Conservation (phyloP, 2,113 vertebrate species). For the Agapornis roseicollis region DNA sequence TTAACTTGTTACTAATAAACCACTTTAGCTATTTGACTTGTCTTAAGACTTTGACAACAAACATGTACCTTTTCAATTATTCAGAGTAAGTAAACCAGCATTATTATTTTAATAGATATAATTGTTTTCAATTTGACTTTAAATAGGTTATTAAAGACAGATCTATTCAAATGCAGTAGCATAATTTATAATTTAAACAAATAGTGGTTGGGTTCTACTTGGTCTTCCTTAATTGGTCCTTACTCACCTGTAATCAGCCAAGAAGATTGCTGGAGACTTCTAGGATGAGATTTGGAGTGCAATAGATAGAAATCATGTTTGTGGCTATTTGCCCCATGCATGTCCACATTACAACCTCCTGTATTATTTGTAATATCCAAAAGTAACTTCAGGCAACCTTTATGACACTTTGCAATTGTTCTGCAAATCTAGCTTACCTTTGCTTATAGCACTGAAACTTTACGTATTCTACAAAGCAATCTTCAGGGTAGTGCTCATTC, state of each 20-base stretch:
- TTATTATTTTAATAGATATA: background rate
- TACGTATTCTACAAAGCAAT: background rate
- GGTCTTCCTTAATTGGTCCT: background rate
- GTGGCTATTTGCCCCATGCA: background rate
- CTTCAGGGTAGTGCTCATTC: background rate
- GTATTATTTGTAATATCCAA: background rate
- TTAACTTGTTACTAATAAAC: constrained; percentile 24
- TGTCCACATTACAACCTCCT: background rate
- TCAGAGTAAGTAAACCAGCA: background rate
- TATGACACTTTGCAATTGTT: background rate
- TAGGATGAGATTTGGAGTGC: background rate
- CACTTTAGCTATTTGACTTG: background rate
- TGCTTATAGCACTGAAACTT: background rate
- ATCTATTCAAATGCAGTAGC: background rate
- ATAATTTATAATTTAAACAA: background rate
- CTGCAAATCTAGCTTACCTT: background rate
- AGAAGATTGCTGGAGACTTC: background rate
- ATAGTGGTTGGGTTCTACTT: background rate
- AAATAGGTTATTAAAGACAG: background rate
- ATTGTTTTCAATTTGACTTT: background rate
- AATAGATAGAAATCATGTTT: background rate
- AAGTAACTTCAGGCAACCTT: background rate
- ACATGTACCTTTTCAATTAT: background rate
- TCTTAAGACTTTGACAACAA: background rate
- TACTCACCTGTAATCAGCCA: background rate